Evolutionary conservation across 2,888 invertebrate species (phyloP), one percentile per base, ranked within the genome.

Genomic region (Dichetophora obliterata): DNA sequence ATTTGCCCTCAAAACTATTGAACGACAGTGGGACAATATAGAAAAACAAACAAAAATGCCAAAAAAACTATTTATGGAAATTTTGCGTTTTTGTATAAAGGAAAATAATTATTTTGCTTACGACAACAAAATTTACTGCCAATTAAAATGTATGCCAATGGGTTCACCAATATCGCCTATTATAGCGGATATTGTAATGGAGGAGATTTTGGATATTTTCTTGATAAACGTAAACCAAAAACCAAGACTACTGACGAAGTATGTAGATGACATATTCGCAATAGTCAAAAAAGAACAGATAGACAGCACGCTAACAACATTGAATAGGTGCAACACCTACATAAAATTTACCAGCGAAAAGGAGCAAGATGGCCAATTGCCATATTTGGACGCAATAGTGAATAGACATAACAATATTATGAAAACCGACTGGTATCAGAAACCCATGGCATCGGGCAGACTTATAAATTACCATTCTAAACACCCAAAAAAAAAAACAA

Each of bases 381-480:
- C 75, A 24, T 75, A 75, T 19, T 16, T 37, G n/a, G 68, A 69
- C 27, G 37, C 31, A 24, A 31, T 59, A 19, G 16, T 66, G 6
- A 63, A 43, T 3, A 75, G 66, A 54, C 5, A 69, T 9, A 34
- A 66, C 43, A 66, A 66, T 4, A 37, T 61, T 75, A 61, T 19
- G 27, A 70, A 70, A 75, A 75, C 19, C 27, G 61, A 52, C 48
- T 59, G 14, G 61, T 50, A 4, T 5, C 31, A 31, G 31, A 31
- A 31, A 31, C 31, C 31, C 5, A 31, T 5, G 31, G 31, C 31
- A 4, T 70, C 70, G 1, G 75, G 70, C 1, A 69, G 63, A 69
- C 19, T 75, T 9, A 34, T 68, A n/a, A 75, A 75, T 11, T 57
- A 48, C n/a, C n/a, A 59, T 34, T 75, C 57, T 16, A 69, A 75